Conservation (phyloP, 1,140 invertebrate species). For the Drosophila pectinifera region DNA sequence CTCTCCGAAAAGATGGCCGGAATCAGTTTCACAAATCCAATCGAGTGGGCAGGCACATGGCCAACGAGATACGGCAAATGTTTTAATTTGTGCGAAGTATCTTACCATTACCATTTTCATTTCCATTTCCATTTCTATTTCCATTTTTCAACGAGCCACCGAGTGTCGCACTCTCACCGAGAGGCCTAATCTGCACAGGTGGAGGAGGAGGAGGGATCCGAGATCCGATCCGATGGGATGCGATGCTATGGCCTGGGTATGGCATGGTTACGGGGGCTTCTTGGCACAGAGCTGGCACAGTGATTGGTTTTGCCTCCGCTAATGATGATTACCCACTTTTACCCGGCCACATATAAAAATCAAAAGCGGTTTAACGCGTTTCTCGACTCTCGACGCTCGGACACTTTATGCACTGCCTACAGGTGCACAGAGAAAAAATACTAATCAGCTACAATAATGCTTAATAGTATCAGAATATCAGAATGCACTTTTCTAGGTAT, state of each 20-base stretch:
- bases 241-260: constrained; percentile 19
- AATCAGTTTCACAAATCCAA: constrained; percentile 17
- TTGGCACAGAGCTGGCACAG: constrained; percentile 32
- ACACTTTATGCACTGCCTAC: constrained; percentile 37
- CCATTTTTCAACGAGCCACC: constrained; percentile 35
- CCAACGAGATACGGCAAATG: constrained; percentile 45
- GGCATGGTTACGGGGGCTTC: constrained; percentile 24
- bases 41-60: constrained; percentile 14
- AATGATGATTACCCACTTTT: constrained; percentile 82
- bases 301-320: constrained; percentile 72
- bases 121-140: constrained; percentile 45
- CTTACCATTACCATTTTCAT: constrained; percentile 37
- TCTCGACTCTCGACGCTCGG: constrained; percentile 53
- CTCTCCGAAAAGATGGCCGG: constrained; percentile 9
- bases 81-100: constrained; percentile 67
- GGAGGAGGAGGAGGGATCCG: constrained; percentile 22
- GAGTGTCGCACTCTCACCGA: constrained; percentile 68
- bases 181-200: constrained; percentile 55
- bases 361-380: constrained; percentile 82
- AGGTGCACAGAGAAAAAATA: neutral
- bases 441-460: neutral
- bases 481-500: neutral
- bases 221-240: constrained; percentile 17
- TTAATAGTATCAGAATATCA: neutral
- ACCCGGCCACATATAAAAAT: constrained; percentile 72